Evolutionary conservation across 2,888 invertebrate species (phyloP).

Genomic region (Sesamia inferens): DNA sequence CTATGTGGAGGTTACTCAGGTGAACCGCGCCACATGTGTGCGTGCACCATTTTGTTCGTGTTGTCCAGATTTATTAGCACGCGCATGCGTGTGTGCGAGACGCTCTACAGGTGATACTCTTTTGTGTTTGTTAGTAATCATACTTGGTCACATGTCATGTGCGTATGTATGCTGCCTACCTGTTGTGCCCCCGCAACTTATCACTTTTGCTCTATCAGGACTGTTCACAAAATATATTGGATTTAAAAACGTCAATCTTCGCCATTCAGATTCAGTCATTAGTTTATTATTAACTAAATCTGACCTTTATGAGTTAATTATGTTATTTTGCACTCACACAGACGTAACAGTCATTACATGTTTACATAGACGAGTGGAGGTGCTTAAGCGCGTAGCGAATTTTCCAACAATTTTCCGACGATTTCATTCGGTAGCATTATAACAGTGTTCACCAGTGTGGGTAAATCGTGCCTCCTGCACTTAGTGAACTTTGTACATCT

Average conservation of each 20-base stretch:
- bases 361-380: constrained; percentile 50
- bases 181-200: constrained; percentile 86
- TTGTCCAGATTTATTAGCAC: constrained; percentile 84
- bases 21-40: constrained; percentile 76
- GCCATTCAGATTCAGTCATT: constrained; percentile 66
- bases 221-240: constrained; percentile 76
- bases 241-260: constrained; percentile 73
- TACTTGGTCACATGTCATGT: constrained; percentile 86
- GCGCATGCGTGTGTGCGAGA: constrained; percentile 72
- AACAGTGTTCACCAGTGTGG: constrained; percentile 62
- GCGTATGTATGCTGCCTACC: constrained; percentile 84
- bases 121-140: constrained; percentile 75
- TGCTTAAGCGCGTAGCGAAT: constrained; percentile 53
- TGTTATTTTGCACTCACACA: constrained; percentile 45
- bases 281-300: constrained; percentile 62
- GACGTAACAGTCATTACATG: constrained; percentile 50
- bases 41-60: constrained; percentile 87
- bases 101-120: constrained; percentile 79
- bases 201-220: constrained; percentile 85
- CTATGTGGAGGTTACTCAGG: constrained; percentile 86
- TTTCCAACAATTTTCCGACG: constrained; percentile 72
- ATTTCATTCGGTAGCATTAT: constrained; percentile 65
- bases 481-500: constrained; percentile 86
- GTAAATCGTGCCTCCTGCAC: constrained; percentile 80
- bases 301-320: constrained; percentile 59